Evolutionary conservation across 2,113 vertebrate genomes (phyloP), one percentile per base, ranked within the genome.

Genomic region (Cyanistes caeruleus): DNA sequence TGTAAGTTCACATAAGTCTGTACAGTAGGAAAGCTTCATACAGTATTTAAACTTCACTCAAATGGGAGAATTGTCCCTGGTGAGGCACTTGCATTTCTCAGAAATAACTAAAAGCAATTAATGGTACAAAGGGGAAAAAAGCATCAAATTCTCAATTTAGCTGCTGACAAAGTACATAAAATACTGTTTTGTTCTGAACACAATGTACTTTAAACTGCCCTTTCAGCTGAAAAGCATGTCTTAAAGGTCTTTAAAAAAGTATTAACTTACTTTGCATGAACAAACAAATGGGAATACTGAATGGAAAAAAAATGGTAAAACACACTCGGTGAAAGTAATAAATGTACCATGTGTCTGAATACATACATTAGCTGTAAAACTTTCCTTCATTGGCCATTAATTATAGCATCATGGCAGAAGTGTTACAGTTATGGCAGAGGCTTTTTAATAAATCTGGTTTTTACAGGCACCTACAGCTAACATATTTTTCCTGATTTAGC

Each of bases 101-200:
- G 65, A 91, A 89, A 91, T 80, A 95, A 35, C 76, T 88, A 90
- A 87, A 91, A 91, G 70, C 67, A 91, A 93, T 95, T 95, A 86
- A 78, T 58, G 35, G 65, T 33, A 89, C 48, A 87, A 94, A 93
- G 35, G 35, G 56, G 31, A 67, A 91, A 97, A 94, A 96, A 88
- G 43, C 67, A 97, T 81, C 64, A 90, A 93, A 93, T 68, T 84
- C 79, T 82, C 83, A 93, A 64, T 53, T 89, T 94, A 92, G 67
- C 55, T 93, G 74, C 75, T 84, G 93, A 89, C 95, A 90, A 9
- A 74, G 67, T 69, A 70, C 48, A 87, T 75, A 93, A 94, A 93
- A 78, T 78, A 95, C 19, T 76, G 67, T 62, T 95, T 94, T 95
- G 79, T 97, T 90, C 89, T 69, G 56, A 95, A 76, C 49, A 93